Conservation (phyloP, 2,113 vertebrate species). For the Oryzias javanicus region DNA sequence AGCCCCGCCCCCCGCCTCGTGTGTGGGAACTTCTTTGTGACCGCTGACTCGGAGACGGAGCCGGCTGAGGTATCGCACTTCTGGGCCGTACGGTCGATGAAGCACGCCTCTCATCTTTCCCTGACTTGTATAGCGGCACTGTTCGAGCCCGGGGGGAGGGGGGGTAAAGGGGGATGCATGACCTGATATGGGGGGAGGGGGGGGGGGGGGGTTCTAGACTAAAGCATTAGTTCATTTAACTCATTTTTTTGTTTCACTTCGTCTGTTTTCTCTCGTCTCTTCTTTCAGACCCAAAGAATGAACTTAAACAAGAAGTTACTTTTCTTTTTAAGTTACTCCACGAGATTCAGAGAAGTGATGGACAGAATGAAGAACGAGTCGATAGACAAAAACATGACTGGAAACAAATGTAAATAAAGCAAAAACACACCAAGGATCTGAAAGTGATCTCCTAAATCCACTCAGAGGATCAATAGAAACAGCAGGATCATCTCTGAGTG, state of each 20-base stretch:
- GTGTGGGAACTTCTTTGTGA: conserved; percentile 73
- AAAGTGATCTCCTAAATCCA: too few species aligned
- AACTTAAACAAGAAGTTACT: too few species aligned
- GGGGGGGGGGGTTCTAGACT: conserved; percentile 33
- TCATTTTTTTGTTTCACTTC: not conserved
- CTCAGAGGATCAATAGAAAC: too few species aligned
- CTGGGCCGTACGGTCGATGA: conserved; percentile 47
- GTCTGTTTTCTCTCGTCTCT: too few species aligned
- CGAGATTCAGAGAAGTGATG: too few species aligned
- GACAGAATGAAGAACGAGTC: too few species aligned
- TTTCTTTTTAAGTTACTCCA: too few species aligned
- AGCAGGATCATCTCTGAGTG: too few species aligned
- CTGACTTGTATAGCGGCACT: conserved; percentile 52
- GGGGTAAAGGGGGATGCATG: conserved; percentile 27
- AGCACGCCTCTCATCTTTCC: conserved; percentile 69
- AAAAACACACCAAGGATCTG: too few species aligned
- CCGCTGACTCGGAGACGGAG: conserved; percentile 24
- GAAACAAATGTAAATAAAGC: too few species aligned
- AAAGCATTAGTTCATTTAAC: conserved; percentile 11
- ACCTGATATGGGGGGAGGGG: conserved; percentile 34
- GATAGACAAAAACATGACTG: too few species aligned
- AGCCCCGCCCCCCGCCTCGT: conserved; percentile 66
- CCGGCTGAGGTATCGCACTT: conserved; percentile 51
- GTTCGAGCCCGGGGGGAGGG: conserved; percentile 14
- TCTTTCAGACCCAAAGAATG: too few species aligned